Conservation (phyloP, 2,113 vertebrate genomes). For the Alectura lathami region DNA sequence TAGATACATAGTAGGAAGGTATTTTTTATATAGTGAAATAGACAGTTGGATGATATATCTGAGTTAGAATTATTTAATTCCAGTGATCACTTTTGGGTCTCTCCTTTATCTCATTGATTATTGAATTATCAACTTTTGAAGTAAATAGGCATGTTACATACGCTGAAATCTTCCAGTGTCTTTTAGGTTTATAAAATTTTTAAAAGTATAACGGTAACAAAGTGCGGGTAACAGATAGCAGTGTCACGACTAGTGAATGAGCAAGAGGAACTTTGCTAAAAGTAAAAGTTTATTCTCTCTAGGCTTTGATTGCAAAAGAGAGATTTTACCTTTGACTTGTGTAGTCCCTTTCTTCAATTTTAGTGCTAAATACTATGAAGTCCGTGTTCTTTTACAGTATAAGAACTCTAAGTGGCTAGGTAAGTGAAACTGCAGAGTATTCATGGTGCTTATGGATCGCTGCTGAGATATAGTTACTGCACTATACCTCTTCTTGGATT, state of each 20-base stretch:
- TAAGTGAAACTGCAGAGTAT: neutral
- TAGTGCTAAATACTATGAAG: neutral
- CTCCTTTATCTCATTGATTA: neutral
- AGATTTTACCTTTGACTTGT: neutral
- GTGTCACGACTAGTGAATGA: accelerated
- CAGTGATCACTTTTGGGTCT: neutral
- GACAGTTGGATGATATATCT: neutral
- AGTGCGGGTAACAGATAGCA: neutral
- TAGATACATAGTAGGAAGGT: neutral
- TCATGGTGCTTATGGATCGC: neutral
- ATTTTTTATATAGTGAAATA: neutral
- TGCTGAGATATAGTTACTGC: neutral
- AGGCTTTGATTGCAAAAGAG: accelerated
- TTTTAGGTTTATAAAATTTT: neutral
- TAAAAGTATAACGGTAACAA: neutral
- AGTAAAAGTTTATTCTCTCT: neutral
- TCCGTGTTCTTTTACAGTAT: neutral
- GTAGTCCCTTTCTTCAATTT: neutral
- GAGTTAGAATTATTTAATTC: neutral
- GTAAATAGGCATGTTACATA: accelerated
- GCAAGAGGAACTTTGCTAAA: neutral
- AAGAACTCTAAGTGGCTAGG: neutral
- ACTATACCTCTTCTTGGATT: neutral
- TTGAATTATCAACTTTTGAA: neutral
- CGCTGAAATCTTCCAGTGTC: neutral